Evolutionary conservation across 1,140 invertebrate species (phyloP).

Genomic region (Oreohelix idahoensis): DNA sequence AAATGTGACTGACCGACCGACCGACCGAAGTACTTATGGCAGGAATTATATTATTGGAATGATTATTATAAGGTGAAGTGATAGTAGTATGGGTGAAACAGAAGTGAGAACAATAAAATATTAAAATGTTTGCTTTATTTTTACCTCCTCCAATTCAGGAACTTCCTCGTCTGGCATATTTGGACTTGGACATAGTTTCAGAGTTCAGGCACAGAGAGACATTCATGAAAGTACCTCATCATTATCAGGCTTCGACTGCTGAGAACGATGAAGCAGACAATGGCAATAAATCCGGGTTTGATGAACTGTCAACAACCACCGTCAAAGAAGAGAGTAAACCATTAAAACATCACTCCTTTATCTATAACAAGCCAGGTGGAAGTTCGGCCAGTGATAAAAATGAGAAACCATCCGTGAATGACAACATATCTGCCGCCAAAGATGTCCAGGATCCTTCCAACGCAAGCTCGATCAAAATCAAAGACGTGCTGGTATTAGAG

Average conservation of each 20-base stretch:
- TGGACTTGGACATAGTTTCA: constrained; percentile 21
- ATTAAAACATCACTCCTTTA: neutral
- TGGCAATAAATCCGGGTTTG: neutral
- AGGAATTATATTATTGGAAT: too few species aligned
- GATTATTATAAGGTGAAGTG: too few species aligned
- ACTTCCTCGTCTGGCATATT: constrained; percentile 39
- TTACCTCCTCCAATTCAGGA: constrained; percentile 2
- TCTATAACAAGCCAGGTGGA: neutral
- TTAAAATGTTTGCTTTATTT: neutral
- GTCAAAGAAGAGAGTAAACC: neutral
- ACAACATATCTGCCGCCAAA: neutral
- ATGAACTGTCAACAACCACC: neutral
- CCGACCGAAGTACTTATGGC: too few species aligned
- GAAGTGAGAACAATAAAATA: neutral
- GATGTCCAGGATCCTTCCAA: neutral
- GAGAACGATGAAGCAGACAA: neutral
- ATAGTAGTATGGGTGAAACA: too few species aligned
- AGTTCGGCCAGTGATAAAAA: neutral
- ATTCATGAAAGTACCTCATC: constrained; percentile 10
- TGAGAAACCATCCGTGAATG: neutral
- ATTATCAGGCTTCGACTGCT: neutral
- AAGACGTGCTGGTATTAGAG: neutral
- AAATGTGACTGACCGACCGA: too few species aligned
- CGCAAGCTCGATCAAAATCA: neutral
- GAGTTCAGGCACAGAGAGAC: constrained; percentile 8